These are phyloP conservation scores for Mormyrus lacerda DNA, from an alignment of 2,113 vertebrate genomes.

Conservation along the genomic window DNA sequence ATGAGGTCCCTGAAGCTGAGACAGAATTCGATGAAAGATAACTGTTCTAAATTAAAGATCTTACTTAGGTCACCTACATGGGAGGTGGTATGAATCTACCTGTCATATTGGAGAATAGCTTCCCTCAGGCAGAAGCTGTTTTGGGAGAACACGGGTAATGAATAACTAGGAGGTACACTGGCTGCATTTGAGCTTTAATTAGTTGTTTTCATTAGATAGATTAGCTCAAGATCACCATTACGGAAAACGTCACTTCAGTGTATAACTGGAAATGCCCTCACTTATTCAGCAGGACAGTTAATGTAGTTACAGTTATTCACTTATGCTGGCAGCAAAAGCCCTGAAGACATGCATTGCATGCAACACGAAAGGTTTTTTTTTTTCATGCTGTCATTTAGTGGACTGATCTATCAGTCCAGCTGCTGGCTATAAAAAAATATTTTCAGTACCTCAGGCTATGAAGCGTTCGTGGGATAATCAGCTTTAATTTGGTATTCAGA, in stretches of 20 bases:
- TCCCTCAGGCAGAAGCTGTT: neutral
- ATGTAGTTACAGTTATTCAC: neutral
- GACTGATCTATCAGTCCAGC: neutral
- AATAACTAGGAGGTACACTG: neutral
- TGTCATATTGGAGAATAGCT: neutral
- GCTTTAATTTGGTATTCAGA: neutral
- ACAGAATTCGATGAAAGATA: neutral
- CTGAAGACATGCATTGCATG: neutral
- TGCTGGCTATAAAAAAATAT: neutral
- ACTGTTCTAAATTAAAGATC: constrained; percentile 10
- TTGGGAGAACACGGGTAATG: neutral
- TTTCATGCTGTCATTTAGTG: neutral
- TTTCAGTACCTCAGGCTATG: neutral
- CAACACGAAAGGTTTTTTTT: neutral
- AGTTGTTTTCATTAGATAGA: neutral
- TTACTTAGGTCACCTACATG: neutral
- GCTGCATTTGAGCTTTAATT: neutral
- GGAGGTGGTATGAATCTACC: neutral
- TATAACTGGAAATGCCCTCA: neutral
- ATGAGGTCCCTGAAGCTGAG: neutral
- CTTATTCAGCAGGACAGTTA: neutral
- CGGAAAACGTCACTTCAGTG: too few species aligned
- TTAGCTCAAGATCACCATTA: neutral
- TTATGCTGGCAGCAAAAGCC: neutral
- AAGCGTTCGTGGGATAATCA: neutral